Base-by-base conservation (phyloP, 2,888 invertebrate species). In the Tenthredo notha region DNA sequence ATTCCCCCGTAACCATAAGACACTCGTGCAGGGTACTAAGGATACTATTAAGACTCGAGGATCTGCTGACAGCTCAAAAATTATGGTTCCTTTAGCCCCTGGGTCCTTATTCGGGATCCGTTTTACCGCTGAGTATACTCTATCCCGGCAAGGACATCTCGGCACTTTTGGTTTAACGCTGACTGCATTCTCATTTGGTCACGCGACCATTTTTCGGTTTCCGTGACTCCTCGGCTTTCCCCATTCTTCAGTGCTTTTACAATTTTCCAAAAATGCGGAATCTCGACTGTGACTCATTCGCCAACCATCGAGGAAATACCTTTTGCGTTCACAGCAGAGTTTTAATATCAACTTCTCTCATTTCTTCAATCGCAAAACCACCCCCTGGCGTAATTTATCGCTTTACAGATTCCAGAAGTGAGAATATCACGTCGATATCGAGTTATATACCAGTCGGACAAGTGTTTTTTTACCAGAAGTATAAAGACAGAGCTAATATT, bases 111-210 rank as follows among this genome's bases (percentile, higher is more conserved):
- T 72, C 50, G 85, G 82, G 85, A 85, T 85, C 61, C 50, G 75
- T 72, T 70, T 67, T 25, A 43, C 1, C 67, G 50, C 29, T 50
- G 80, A 40, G 65, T 12, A n/a, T 61, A 18, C 80, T 61, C 18
- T 61, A 21, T 10, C 2, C 50, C 54, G 54, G 54, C 33, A 33
- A 54, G 54, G 33, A 40, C 80, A 77, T 54, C n/a, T 54, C n/a
- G 65, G 70, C 87, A 88, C 87, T 89, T 89, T 90, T 88, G 88
- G 87, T 85, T 87, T 86, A 89, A 87, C 80, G 15, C 37, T 80
- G 18, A 65, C 61, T 40, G 80, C 47, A 83, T 83, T 83, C 67
- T 70, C 12, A 18, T 47, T 83, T 33, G 82, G 82, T 83, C 82
- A 83, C 82, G 82, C 82, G 82, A 83, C 29, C 83, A 37, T 70